Evolutionary conservation across 2,888 invertebrate species (phyloP), one percentile per base, ranked within the genome.

Genomic region (Mimas tiliae): DNA sequence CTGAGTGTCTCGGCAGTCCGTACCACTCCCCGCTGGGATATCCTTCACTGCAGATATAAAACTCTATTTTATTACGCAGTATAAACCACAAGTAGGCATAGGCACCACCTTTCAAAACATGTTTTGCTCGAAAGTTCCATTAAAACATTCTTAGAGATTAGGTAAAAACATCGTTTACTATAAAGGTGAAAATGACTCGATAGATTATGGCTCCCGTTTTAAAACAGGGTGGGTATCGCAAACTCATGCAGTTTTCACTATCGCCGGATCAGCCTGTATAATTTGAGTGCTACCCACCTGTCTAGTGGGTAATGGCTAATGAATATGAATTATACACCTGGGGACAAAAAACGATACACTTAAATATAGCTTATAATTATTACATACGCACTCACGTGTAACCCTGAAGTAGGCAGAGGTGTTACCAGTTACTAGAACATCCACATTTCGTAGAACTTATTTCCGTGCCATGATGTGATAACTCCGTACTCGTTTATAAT

Each of bases 121-220:
- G 65, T 65, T 65, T 71, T 69, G 73, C 73, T 66, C 72, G 65
- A 45, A 62, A 66, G 63, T 69, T 69, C 65, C 62, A 65, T 66
- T 67, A 74, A 74, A 76, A 77, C 72, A 27, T 76, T 70, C 66
- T 74, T 67, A 70, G 68, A 62, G n/a, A 53, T 63, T 67, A 69
- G 68, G 71, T 70, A 67, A 77, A 74, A 78, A 73, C 68, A 74
- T 64, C 65, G 64, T 58, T 53, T 62, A 6, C 47, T 62, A 51
- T 66, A 70, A 70, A 71, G 70, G 68, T 52, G 63, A 69, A 50
- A 63, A 50, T 58, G 55, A 58, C 62, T 64, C 58, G 55, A 27
- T 64, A 66, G 68, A 69, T 69, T 65, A 64, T 52, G 64, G 53
- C 58, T 16, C 48, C 63, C 64, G 65, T 65, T 67, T 67, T 67